Conservation (phyloP, 2,888 invertebrate species). For the Drosophila percnosoma region DNA sequence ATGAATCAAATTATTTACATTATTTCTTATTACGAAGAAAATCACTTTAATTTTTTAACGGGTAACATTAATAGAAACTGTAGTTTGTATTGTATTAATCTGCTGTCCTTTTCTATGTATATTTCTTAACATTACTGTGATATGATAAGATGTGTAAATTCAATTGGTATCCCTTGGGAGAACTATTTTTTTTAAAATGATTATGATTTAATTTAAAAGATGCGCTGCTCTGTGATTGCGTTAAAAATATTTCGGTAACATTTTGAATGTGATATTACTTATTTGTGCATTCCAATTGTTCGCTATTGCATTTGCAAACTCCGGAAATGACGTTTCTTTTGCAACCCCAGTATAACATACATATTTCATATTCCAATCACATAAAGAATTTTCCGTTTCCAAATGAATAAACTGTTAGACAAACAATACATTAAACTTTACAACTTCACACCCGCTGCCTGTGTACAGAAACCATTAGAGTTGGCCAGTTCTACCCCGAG, state of each 20-base stretch:
- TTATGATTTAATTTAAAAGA: not conserved
- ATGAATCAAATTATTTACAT: slow-evolving; percentile 48
- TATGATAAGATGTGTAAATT: not conserved
- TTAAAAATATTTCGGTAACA: not conserved
- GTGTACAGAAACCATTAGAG: slow-evolving; percentile 71
- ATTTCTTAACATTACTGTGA: not conserved
- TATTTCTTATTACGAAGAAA: not conserved
- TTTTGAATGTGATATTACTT: slow-evolving; percentile 6
- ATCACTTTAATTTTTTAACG: not conserved
- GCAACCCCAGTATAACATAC: slow-evolving; percentile 32
- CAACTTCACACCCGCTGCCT: slow-evolving; percentile 81
- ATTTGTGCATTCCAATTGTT: not conserved
- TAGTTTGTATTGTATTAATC: not conserved
- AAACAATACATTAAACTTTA: slow-evolving; percentile 81
- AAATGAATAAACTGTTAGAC: slow-evolving; percentile 80
- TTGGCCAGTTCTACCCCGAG: slow-evolving; percentile 35
- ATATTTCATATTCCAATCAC: slow-evolving; percentile 67
- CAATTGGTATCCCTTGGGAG: not conserved
- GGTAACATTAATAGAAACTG: not conserved
- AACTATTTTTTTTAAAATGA: not conserved
- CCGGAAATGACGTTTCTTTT: slow-evolving; percentile 31
- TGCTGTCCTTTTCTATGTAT: not conserved
- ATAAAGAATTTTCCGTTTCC: slow-evolving; percentile 64
- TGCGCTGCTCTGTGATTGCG: not conserved
- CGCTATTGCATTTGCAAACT: not conserved